Evolutionary conservation across 1,140 invertebrate genomes (phyloP), one percentile per base, ranked within the genome.

Genomic region (Pseudomyrmex cubaensis): DNA sequence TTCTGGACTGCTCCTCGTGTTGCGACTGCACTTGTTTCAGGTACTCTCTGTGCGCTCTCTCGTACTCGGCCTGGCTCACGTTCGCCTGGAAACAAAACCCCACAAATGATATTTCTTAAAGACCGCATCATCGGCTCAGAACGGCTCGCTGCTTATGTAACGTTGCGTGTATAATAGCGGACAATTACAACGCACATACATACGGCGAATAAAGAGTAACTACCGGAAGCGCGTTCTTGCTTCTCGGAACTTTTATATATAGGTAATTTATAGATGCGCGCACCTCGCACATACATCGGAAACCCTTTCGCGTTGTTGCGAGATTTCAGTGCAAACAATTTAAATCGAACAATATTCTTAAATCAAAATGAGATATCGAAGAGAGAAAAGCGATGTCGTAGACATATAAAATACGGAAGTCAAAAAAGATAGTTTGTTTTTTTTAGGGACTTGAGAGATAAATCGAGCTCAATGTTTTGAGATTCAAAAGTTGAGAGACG

Each of bases 21-120:
- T 87, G 82, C 67, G 90, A 84, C 85, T 92, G 90, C 80, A 94
- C 87, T 90, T 92, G 92, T 73, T 90, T 93, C 90, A 95, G 92
- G 92, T 94, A 95, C 91, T 94, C 94, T 88, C 90, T 90, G 91
- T 94, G 94, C 76, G 94, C 94, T 88, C 94, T 92, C 82, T 94
- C 93, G 91, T 95, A 95, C 88, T 94, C 94, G 22, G 90, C 88
- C 88, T 94, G 93, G 89, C 94, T 95, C 87, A 95, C 91, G 90
- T 95, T 95, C 77, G 94, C 94, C 94, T 95, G 91, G 35, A 84
- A 92, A 84, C 83, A 90, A 86, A 83, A 82, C 54, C 46, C 50
- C 25, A 69, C 61, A 80, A 80, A 80, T 70, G 78, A 69, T 69
- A 35, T 78, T 74, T 67, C 59, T 85, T 66, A 73, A 74, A 82